Base-by-base conservation (phyloP, 2,888 invertebrate genomes). In the Caenorhabditis virilis region DNA sequence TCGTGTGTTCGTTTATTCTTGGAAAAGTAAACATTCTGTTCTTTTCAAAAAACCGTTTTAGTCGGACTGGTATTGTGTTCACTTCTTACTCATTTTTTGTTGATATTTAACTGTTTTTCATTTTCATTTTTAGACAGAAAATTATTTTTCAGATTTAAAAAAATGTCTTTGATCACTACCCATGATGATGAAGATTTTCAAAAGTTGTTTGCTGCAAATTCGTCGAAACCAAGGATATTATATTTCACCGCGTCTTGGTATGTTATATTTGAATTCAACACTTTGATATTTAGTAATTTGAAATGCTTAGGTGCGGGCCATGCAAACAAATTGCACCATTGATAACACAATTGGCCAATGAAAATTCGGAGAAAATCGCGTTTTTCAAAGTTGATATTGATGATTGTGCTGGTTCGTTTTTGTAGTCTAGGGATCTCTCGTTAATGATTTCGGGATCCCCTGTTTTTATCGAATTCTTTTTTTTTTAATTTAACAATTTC, bases 191-290 rank as follows among this genome's bases (percentile, higher is more conserved):
- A 48, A 9, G 38, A 52, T 26, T 62, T 62, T 46, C 35, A 38
- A 0, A 5, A 25, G 6, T 25, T 36, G 0, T 62, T 62, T 33
- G 62, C 41, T 6, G 47, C 51, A 30, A 56, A 62, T 9, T 48
- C 47, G n/a, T 16, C 7, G 5, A 16, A 35, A 15, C 42, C 56
- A 2, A 25, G 56, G 2, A 43, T 62, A 20, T 27, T 52, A 0
- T 62, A 56, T 25, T 62, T 56, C 39, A 56, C 56, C 15, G 61
- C 62, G n/a, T 2, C 18, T 13, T 62, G 62, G 62, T 56, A 1
- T 27, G 41, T 13, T 42, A 18, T 51, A 25, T 53, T 13, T 45
- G 13, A 26, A 2, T 42, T 22, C 23, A 7, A 5, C 7, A 2
- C 16, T 11, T 4, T 11, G 25, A 22, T 15, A 49, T 49, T 49